These are phyloP conservation scores for Macrotus californicus DNA, from an alignment of 2,113 vertebrate genomes.

Conservation along the genomic window DNA sequence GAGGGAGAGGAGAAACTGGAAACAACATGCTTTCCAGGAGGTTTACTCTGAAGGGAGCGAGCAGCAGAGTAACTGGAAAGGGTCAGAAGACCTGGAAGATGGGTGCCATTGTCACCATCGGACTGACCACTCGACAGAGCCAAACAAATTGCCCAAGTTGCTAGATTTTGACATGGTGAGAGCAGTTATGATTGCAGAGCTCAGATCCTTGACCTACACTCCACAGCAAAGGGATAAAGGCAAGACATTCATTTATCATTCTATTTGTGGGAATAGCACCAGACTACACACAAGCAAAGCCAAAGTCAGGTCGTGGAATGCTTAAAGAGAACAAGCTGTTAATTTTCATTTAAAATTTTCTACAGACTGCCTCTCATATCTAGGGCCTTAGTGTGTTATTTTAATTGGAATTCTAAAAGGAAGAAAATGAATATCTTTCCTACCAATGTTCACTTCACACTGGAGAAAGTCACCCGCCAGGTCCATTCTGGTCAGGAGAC, in stretches of 20 bases:
- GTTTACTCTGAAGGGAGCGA: background rate
- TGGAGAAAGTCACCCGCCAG: background rate
- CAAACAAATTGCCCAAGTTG: background rate
- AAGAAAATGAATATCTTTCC: background rate
- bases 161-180: background rate
- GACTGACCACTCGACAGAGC: background rate
- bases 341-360: background rate
- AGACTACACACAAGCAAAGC: background rate
- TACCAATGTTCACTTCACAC: background rate
- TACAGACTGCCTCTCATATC: too few relatives aligned
- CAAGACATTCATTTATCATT: background rate
- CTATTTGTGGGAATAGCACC: background rate
- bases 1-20: background rate
- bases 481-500: background rate
- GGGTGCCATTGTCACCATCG: background rate
- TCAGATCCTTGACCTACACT: background rate
- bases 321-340: background rate
- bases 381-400: background rate
- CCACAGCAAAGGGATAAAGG: background rate
- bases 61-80: background rate
- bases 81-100: fast-evolving
- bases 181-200: background rate
- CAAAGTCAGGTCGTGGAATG: background rate
- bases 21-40: background rate
- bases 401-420: background rate